Conservation (phyloP, 2,888 invertebrate species). For the Cephus spinipes region DNA sequence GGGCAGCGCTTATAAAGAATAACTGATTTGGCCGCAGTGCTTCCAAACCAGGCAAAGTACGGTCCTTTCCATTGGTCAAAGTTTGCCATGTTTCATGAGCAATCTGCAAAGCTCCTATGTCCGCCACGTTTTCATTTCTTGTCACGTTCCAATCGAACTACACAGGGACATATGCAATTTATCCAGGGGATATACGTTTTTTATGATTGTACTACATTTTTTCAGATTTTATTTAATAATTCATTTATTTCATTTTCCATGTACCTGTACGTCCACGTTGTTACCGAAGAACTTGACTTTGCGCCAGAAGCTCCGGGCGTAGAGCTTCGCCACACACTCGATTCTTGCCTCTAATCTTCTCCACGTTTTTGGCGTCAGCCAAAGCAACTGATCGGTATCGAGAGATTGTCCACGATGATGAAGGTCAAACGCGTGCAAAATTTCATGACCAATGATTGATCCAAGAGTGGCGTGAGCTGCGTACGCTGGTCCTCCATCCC, state of each 20-base stretch:
- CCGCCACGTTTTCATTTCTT: constrained; percentile 69
- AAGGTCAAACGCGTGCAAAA: constrained; percentile 68
- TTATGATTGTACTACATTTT: not conserved
- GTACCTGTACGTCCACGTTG: constrained; percentile 66
- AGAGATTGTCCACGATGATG: constrained; percentile 56
- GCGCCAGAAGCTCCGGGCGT: constrained; percentile 65
- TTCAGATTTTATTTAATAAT: not conserved
- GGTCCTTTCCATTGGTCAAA: constrained; percentile 57
- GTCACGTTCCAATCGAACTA: constrained; percentile 70
- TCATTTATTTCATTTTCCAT: not conserved
- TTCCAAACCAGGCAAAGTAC: constrained; percentile 65
- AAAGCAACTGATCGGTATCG: constrained; percentile 61
- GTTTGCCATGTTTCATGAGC: constrained; percentile 67
- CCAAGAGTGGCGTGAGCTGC: constrained; percentile 68
- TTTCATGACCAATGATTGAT: constrained; percentile 68
- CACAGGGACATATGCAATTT: constrained; percentile 11
- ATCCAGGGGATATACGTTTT: not conserved
- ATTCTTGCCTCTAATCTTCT: constrained; percentile 65
- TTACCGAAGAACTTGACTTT: constrained; percentile 66
- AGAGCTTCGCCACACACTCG: constrained; percentile 67
- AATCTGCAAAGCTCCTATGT: constrained; percentile 68
- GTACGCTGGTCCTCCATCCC: constrained; percentile 66
- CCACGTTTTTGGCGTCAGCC: constrained; percentile 65
- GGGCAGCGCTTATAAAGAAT: constrained; percentile 69
- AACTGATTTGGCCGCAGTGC: constrained; percentile 66